Conservation (phyloP, 2,888 invertebrate genomes). For the Pyrgus malvae region DNA sequence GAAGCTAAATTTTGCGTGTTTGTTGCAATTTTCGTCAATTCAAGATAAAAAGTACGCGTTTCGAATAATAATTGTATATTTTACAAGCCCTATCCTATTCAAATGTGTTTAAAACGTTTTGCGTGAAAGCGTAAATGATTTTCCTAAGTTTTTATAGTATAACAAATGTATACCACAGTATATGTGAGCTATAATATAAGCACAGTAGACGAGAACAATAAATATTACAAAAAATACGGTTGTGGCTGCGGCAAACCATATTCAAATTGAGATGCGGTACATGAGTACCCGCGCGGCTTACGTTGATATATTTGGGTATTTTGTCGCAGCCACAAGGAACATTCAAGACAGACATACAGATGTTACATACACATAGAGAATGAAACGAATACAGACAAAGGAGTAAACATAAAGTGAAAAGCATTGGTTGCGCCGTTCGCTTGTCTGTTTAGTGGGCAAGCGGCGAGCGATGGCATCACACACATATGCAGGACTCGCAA, state of each 20-base stretch:
- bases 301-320: conserved; percentile 43
- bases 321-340: conserved; percentile 77
- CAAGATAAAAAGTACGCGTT: conserved; percentile 73
- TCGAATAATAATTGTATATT: conserved; percentile 70
- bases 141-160: conserved; percentile 77
- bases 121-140: conserved; percentile 83
- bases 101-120: conserved; percentile 76
- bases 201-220: conserved; percentile 81
- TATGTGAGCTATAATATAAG: conserved; percentile 77
- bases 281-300: conserved; percentile 49
- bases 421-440: conserved; percentile 72
- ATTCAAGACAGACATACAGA: conserved; percentile 82
- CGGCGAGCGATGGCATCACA: conserved; percentile 76
- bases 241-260: conserved; percentile 73
- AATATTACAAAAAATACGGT: conserved; percentile 73
- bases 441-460: conserved; percentile 66
- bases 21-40: conserved; percentile 77
- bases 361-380: conserved; percentile 83
- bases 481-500: conserved; percentile 81
- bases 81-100: conserved; percentile 72
- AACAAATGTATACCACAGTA: conserved; percentile 72
- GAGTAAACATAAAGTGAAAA: conserved; percentile 79
- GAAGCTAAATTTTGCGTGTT: conserved; percentile 81
- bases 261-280: conserved; percentile 45
- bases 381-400: conserved; percentile 81